A percentile compares a stretch with the other conserved stretches of the same genome.
Conservation (phyloP, 2,797 vertebrate genomes). For the Tachyglossus aculeatus region DNA sequence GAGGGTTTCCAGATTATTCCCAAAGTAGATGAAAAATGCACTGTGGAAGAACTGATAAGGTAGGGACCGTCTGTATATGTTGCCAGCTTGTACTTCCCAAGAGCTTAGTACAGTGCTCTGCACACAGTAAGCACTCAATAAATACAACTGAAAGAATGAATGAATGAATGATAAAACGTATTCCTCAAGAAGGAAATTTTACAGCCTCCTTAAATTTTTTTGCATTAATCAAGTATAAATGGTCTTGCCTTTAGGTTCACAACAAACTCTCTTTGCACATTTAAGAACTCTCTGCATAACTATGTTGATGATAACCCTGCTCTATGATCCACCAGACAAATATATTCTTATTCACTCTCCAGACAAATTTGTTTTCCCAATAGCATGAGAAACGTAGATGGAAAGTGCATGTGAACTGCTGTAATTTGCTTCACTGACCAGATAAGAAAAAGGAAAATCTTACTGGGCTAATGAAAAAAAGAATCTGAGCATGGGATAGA, state of each 20-base stretch:
- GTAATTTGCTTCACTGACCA: slow-evolving; percentile 43
- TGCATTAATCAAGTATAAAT: slow-evolving; percentile 25
- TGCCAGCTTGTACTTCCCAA: no score
- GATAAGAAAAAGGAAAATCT: slow-evolving; percentile 48
- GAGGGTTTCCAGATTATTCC: not conserved
- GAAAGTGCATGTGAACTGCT: slow-evolving; percentile 25
- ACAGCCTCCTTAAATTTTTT: not conserved
- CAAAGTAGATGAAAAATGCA: slow-evolving; percentile 12
- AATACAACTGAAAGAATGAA: no score
- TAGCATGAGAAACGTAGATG: slow-evolving; percentile 39
- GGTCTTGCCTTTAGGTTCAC: slow-evolving; percentile 21
- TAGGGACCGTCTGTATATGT: no score
- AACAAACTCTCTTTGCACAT: slow-evolving; percentile 19
- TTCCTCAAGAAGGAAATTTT: not conserved
- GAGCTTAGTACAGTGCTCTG: no score
- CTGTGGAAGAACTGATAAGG: not conserved
- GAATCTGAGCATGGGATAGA: slow-evolving; percentile 21
- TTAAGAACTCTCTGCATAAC: slow-evolving; percentile 18
- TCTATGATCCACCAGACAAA: slow-evolving; percentile 29
- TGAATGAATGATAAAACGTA: no score
- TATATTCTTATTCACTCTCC: slow-evolving; percentile 21
- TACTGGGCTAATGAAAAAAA: slow-evolving; percentile 51
- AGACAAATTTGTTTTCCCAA: slow-evolving; percentile 23
- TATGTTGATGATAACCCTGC: slow-evolving; percentile 24
- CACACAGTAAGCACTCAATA: no score